Conservation (phyloP, 2,113 vertebrate genomes). For the Triplophysa siluroides region DNA sequence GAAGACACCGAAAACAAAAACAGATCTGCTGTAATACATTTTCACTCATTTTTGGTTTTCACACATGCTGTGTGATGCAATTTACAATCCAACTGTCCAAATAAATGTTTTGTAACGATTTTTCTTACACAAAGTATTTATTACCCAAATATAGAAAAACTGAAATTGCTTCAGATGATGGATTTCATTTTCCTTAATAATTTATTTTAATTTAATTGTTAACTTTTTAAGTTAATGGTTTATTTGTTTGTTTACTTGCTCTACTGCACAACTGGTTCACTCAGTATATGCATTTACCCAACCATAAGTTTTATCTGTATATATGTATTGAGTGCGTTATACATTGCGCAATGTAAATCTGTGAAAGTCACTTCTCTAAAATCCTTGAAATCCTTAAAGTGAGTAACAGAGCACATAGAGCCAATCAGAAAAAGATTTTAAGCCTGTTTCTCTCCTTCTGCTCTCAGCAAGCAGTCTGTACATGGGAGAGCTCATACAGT, state of each 20-base stretch:
- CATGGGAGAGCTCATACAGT: not conserved
- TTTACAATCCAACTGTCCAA: not conserved
- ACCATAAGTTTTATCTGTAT: not conserved
- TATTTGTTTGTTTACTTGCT: too few relatives aligned
- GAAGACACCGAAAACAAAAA: not conserved
- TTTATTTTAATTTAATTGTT: too few relatives aligned
- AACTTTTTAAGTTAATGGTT: too few relatives aligned
- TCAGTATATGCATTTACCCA: too few relatives aligned
- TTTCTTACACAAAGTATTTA: not conserved
- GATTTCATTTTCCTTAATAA: too few relatives aligned
- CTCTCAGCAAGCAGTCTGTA: not conserved
- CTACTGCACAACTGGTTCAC: not conserved
- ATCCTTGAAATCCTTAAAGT: not conserved
- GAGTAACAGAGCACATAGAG: not conserved
- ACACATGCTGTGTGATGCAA: not conserved
- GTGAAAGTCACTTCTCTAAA: not conserved
- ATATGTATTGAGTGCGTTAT: not conserved
- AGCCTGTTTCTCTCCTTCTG: not conserved
- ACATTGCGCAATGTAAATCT: not conserved
- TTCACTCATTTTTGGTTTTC: not conserved
- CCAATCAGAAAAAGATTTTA: constrained; percentile 3
- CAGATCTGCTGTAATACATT: not conserved
- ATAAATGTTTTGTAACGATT: not conserved
- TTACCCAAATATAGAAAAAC: too few relatives aligned
- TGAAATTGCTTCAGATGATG: too few relatives aligned